Base-by-base conservation (phyloP, 2,888 invertebrate genomes). In the Himalopsyche kuldschensis region DNA sequence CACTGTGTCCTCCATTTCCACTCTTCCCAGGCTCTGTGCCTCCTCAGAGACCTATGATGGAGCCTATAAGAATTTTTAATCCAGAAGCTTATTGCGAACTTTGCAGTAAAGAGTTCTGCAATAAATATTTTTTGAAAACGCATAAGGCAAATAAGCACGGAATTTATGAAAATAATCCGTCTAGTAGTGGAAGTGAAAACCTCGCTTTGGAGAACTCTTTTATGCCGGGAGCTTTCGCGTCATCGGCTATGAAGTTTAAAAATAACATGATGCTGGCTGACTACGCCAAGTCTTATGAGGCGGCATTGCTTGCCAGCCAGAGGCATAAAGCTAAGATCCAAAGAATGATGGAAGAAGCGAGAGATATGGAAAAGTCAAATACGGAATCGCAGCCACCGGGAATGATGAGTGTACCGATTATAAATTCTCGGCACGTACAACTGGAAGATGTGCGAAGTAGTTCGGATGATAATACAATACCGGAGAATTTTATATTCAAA, bases 91-190 rank as follows among this genome's bases (percentile, higher is more conserved):
- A 97, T 90, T 99, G 99, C 90, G 97, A 98, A 89, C 93, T 98
- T 84, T 99, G 99, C 93, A 98, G 98, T 91, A 98, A 98, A 89
- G 99, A 99, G 91, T 99, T 99, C 90, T 99, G 99, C 92, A 98
- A 99, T 92, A 98, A 98, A 89, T 98, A 99, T 91, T 99, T 98
- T 90, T 93, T 99, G 32, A 98, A 99, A 90, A 99, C 99, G 84
- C 99, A 99, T 92, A 97, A 98, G 90, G 98, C 98, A 46, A 98
- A 98, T 90, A 98, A 98, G 89, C 99, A 99, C 90, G 98, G 98
- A 35, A 97, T 99, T 87, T 97, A 97, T 89, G 94, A 94, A 84
- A 94, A 92, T 79, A 89, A 89, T 41, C 85, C 85, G 10, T 85
- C 91, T 3, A 89, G 89, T 35, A 85, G 84, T 46, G 90, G 89